These are phyloP conservation scores for Chrysodeixis includens DNA, from an alignment of 2,888 invertebrate species.

Conservation along the genomic window DNA sequence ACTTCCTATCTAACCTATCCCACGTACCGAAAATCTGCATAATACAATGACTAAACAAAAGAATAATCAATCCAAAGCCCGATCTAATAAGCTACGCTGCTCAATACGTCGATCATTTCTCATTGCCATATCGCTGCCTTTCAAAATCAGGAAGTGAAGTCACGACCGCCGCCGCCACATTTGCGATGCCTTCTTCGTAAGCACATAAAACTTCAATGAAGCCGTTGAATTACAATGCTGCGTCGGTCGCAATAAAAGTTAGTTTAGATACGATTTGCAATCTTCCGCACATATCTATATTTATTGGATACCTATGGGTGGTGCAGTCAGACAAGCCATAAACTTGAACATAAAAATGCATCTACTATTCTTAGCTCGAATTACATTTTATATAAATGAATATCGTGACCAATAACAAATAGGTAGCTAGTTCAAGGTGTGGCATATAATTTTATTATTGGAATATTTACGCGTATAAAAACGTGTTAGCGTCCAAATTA, in stretches of 20 bases:
- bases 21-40: constrained; percentile 47
- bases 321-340: constrained; percentile 47
- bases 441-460: constrained; percentile 40
- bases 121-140: constrained; percentile 76
- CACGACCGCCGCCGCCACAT: constrained; percentile 74
- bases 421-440: constrained; percentile 47
- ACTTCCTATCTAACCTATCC: constrained; percentile 10
- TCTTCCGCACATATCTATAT: constrained; percentile 64
- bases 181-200: constrained; percentile 84
- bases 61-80: constrained; percentile 50
- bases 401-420: constrained; percentile 43
- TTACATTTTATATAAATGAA: constrained; percentile 35
- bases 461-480: constrained; percentile 13
- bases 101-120: constrained; percentile 68
- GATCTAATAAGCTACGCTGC: constrained; percentile 47
- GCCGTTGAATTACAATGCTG: constrained; percentile 84
- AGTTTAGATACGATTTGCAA: constrained; percentile 78
- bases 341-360: constrained; percentile 49
- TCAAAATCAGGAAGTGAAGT: constrained; percentile 82
- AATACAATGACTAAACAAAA: constrained; percentile 53
- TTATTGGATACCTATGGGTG: constrained; percentile 45
- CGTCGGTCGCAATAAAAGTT: constrained; percentile 72
- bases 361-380: constrained; percentile 14
- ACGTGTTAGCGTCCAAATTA: constrained; percentile 8
- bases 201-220: constrained; percentile 86